phyloP scores from a whole-genome alignment of 2,113 vertebrate genomes.

The Brienomyrus longianalis region DNA sequence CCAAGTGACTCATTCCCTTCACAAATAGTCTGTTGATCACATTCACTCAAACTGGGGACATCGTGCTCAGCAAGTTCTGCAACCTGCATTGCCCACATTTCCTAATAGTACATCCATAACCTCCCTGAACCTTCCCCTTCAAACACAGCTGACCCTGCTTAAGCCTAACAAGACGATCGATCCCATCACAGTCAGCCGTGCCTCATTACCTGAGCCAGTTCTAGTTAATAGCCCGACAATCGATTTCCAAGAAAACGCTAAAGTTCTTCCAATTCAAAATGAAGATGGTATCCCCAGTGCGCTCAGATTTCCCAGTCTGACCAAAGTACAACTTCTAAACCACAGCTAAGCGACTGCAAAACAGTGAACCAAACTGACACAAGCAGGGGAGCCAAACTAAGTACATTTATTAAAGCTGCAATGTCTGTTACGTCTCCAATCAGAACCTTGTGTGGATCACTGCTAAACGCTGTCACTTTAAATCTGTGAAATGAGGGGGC shows the following conservation, averaged over 20 bases:
- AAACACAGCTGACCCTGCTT: not conserved
- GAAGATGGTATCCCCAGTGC: not conserved
- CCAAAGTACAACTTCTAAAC: not conserved
- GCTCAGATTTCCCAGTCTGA: not conserved
- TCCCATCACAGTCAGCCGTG: not conserved
- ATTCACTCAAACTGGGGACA: not conserved
- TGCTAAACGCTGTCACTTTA: constrained; percentile 5
- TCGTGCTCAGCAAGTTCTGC: not conserved
- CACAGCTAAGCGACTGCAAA: not conserved
- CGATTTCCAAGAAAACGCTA: not conserved
- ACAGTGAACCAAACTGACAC: not conserved
- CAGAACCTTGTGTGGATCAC: not conserved
- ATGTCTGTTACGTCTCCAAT: not conserved
- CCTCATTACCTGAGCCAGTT: not conserved
- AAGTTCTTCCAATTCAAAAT: not conserved
- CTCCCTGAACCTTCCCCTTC: not conserved
- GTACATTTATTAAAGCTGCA: not conserved
- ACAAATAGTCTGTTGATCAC: not conserved
- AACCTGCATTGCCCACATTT: not conserved
- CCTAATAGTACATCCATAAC: not conserved
- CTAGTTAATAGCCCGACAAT: not conserved
- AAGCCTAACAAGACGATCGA: not conserved
- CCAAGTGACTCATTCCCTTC: not conserved
- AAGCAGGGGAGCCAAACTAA: not conserved
- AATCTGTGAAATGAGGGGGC: constrained; percentile 1